Base-by-base conservation (phyloP, 1,140 invertebrate species). In the Charaxes varanes region DNA sequence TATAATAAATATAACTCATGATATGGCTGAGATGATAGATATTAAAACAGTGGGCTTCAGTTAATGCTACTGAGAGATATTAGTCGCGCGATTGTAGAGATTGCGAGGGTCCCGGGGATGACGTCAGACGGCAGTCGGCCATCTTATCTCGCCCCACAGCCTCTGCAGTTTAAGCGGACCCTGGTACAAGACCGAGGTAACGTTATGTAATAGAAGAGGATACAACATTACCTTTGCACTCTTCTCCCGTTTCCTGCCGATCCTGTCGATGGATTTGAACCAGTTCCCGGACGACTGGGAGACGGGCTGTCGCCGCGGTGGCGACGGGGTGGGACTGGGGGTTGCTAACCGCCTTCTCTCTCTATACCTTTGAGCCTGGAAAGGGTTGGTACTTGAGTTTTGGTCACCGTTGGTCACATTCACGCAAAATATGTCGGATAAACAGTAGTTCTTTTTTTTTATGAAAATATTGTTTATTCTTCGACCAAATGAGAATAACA, bases 331-430 rank as follows among this genome's bases (percentile, higher is more conserved):
- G 48, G 90, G 89, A 68, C 88, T 91, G 15, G 91, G 90, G 6
- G 91, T 92, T 30, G 90, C 91, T 43, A 92, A 73, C 33, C 91
- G 86, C 47, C 90, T 86, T 51, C 90, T 86, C 66, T 88, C 89
- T 51, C 87, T 86, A 52, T 89, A 89, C 31, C 89, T 86, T 45
- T 84, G 76, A 38, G 87, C 87, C 89, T 90, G 79, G 4, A 60
- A 53, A 32, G 14, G 35, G 24, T 16, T 6, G n/a, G n/a, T n/a
- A n/a, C 1, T 32, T 12, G 5, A 27, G 14, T 7, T 27, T 14
- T 28, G n/a, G 1, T 14, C 5, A 6, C 7, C 6, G 10, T 10
- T 28, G 6, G 24, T 26, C 2, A 13, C 11, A 15, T 28, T 15
- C 8, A 19, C 7, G 7, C 4, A 19, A 23, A n/a, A 5, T 23